A percentile compares a stretch with the other conserved stretches of the same genome.
Conservation (phyloP, 1,140 invertebrate genomes). For the Popillia japonica region DNA sequence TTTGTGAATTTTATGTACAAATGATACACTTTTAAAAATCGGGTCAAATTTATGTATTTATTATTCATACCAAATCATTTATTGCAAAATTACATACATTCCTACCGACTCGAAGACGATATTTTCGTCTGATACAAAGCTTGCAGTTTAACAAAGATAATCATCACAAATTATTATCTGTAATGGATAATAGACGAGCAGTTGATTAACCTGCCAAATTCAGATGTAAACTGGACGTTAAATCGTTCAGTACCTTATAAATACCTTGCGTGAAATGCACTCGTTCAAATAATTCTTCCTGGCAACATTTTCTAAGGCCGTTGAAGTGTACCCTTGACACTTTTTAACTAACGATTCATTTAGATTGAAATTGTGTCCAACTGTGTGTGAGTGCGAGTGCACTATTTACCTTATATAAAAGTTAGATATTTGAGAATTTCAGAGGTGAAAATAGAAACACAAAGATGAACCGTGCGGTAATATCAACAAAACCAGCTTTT, state of each 20-base stretch:
- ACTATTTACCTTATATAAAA: not conserved
- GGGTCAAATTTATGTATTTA: no score
- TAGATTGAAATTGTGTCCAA: not conserved
- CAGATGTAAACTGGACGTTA: not conserved
- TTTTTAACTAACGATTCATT: not conserved
- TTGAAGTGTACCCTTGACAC: not conserved
- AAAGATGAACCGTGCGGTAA: conserved; percentile 3
- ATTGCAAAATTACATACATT: no score
- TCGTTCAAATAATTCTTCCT: not conserved
- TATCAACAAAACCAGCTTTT: conserved; percentile 49
- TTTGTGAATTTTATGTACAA: no score
- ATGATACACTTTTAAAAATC: no score
- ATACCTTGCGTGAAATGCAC: not conserved
- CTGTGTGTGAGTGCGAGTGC: not conserved
- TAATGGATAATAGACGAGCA: not conserved
- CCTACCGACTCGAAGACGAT: no score
- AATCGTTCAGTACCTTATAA: not conserved
- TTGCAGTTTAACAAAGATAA: no score
- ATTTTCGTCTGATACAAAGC: no score
- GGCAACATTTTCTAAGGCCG: not conserved
- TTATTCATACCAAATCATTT: no score
- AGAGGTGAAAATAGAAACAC: no score
- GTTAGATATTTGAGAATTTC: no score
- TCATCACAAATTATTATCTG: no score
- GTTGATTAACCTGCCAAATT: not conserved